Evolutionary conservation across 2,888 invertebrate genomes (phyloP).

Genomic region (Thelaira solivaga): DNA sequence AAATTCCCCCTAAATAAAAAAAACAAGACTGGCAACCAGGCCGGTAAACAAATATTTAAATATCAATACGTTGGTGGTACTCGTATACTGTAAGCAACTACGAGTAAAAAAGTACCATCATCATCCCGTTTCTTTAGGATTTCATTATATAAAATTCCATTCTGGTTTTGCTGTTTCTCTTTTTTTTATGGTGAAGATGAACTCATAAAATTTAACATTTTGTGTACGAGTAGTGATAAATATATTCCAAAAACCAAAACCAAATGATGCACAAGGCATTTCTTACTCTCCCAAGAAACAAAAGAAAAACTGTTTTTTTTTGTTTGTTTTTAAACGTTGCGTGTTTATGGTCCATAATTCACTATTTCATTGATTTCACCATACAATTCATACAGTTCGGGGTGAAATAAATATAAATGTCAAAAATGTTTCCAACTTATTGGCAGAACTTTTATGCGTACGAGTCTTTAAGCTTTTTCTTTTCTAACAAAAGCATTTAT

Average conservation of each 20-base stretch:
- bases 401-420: conserved; percentile 76
- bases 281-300: conserved; percentile 11
- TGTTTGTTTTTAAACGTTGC: conserved; percentile 58
- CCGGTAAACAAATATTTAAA: not conserved
- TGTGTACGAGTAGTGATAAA: conserved; percentile 36
- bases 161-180: too few relatives aligned
- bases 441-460: conserved; percentile 45
- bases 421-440: conserved; percentile 59
- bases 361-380: conserved; percentile 59
- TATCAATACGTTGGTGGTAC: conserved; percentile 38
- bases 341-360: conserved; percentile 65
- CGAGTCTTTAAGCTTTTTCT: not conserved
- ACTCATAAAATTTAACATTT: conserved; percentile 55
- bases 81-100: too few relatives aligned
- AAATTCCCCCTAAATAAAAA: not conserved
- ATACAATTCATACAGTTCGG: conserved; percentile 63
- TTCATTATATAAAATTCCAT: conserved; percentile 38
- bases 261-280: conserved; percentile 20
- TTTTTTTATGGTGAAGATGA: conserved; percentile 46
- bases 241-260: conserved; percentile 42
- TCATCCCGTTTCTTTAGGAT: conserved; percentile 36
- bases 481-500: not conserved
- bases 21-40: not conserved
- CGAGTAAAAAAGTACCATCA: too few relatives aligned
- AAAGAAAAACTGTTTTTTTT: conserved; percentile 47